Base-by-base conservation (phyloP, 2,797 vertebrate species). In the Ataeniobius toweri region DNA sequence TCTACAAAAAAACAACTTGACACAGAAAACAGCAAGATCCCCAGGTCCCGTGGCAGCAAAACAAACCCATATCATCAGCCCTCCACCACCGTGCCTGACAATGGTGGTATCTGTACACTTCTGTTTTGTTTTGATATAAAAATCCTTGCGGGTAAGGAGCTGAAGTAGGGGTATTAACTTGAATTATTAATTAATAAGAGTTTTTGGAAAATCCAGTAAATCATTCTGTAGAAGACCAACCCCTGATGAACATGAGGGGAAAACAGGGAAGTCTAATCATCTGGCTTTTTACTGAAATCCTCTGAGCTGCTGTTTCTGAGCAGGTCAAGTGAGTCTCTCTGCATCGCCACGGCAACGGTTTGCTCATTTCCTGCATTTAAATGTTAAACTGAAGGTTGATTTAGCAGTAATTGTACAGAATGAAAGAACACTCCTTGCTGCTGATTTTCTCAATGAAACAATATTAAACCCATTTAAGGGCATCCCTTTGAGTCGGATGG, bases 391-490 rank as follows among this genome's bases (percentile, higher is more conserved):
- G 22, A 73, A 78, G 28, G 51, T 46, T 0, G 2, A 59, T 81
- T 70, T 28, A 69, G 55, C 71, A 48, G 80, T 18, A 75, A 71
- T 76, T 79, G 13, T n/a, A 31, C 3, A 67, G 69, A 74, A 77
- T 72, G 36, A 74, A 73, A 51, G 28, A 13, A 56, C 39, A 7
- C 4, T 26, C 12, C 31, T 51, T 5, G 16, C 53, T 6, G 44
- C 5, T 36, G 14, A 12, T 69, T 71, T 83, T 61, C 70, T 85
- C 74, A 87, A 79, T 80, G 79, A 76, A 72, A 70, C 20, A 58
- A 67, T 12, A n/a, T 41, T 65, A 36, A 36, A 9, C 69, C 85
- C 80, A 67, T 86, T 85, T 87, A 88, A 80, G 85, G 85, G 69
- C 83, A 85, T 89, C 80, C 78, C 85, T 77, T 36, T 36, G 36